These are phyloP conservation scores for Morpho deidamia DNA, from an alignment of 2,888 invertebrate genomes.

Conservation along the genomic window DNA sequence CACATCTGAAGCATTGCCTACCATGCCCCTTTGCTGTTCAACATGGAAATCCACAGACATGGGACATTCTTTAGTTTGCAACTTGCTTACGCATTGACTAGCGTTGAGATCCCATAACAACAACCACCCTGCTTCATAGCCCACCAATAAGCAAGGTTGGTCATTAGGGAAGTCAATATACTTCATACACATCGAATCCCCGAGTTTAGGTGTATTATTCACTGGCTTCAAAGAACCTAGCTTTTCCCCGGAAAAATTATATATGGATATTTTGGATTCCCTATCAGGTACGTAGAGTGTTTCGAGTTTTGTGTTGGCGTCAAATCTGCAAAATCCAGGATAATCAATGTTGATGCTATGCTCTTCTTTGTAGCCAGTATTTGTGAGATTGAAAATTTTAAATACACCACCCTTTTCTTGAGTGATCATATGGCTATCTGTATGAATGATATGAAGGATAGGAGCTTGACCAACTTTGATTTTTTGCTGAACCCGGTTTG, in stretches of 20 bases:
- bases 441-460: slow-evolving; percentile 80
- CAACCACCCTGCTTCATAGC: slow-evolving; percentile 86
- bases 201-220: slow-evolving; percentile 60
- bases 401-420: slow-evolving; percentile 86
- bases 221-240: slow-evolving; percentile 54
- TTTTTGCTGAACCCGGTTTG: slow-evolving; percentile 83
- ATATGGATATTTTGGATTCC: slow-evolving; percentile 73
- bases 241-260: slow-evolving; percentile 69
- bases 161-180: slow-evolving; percentile 68
- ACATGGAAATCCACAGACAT: slow-evolving; percentile 85
- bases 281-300: slow-evolving; percentile 82
- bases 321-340: slow-evolving; percentile 85
- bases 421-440: slow-evolving; percentile 80
- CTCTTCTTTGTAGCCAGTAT: slow-evolving; percentile 78
- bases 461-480: slow-evolving; percentile 81
- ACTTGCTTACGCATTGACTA: slow-evolving; percentile 74
- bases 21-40: slow-evolving; percentile 81
- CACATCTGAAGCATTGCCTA: slow-evolving; percentile 81
- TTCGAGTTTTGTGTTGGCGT: slow-evolving; percentile 78
- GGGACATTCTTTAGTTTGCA: slow-evolving; percentile 81
- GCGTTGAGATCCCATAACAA: slow-evolving; percentile 84
- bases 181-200: slow-evolving; percentile 82
- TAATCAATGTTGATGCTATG: slow-evolving; percentile 80
- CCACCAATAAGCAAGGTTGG: slow-evolving; percentile 79
- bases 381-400: slow-evolving; percentile 81